Percentiles rank a stretch among this genome's conserved stretches.
Evolutionary conservation across 2,888 invertebrate genomes (phyloP).

Genomic region (Chymomyza procnemis): DNA sequence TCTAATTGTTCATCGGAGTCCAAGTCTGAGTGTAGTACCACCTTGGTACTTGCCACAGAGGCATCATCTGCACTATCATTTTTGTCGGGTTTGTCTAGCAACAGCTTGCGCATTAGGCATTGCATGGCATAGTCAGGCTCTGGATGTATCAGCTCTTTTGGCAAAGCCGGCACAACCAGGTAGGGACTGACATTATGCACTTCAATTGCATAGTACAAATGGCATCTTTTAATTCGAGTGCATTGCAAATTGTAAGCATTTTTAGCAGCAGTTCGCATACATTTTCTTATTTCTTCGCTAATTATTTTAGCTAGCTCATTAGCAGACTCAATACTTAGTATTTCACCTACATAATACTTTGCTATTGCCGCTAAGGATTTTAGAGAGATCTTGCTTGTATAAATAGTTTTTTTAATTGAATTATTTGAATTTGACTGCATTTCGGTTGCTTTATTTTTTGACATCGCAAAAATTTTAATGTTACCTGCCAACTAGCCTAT

Average conservation of each 20-base stretch:
- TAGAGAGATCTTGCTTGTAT: neutral
- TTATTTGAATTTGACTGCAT: too few species aligned
- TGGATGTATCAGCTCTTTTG: neutral
- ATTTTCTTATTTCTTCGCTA: neutral
- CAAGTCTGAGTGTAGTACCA: neutral
- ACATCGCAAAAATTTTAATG: too few species aligned
- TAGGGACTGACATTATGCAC: neutral
- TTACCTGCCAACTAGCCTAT: too few species aligned
- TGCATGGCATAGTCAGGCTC: neutral
- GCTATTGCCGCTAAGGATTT: neutral
- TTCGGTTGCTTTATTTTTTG: too few species aligned
- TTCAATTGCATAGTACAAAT: neutral
- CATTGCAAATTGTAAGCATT: neutral
- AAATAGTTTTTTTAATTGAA: neutral
- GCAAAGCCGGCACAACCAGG: neutral
- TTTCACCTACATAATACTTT: neutral
- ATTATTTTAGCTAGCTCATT: neutral
- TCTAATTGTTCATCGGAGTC: neutral
- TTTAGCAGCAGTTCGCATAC: neutral
- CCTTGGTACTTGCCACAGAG: neutral
- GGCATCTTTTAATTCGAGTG: neutral
- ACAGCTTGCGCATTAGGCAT: neutral
- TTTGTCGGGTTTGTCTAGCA: neutral
- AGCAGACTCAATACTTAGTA: neutral
- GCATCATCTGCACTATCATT: neutral